Percentiles rank a stretch among this genome's conserved stretches.
These are phyloP conservation scores for Harpagus bidentatus DNA, from an alignment of 2,113 vertebrate genomes.

Conservation along the genomic window DNA sequence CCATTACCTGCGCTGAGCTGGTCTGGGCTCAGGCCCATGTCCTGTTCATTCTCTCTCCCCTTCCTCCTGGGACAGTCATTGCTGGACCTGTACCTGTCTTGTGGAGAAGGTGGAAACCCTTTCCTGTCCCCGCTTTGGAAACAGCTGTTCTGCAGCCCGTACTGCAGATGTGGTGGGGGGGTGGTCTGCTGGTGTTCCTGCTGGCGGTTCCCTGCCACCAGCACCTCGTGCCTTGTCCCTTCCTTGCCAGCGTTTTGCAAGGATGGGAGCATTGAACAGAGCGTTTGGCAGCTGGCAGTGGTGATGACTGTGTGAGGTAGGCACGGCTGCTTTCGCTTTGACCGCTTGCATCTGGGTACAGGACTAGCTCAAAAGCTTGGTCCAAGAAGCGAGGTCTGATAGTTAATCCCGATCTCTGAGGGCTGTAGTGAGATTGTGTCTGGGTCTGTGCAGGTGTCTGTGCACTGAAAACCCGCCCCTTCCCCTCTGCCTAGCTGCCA, in stretches of 20 bases:
- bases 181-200: background rate
- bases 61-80: background rate
- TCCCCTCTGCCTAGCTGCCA: background rate
- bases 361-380: background rate
- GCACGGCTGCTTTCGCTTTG: rapidly evolving
- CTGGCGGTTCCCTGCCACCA: background rate
- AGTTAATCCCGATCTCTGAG: background rate
- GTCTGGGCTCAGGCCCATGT: rapidly evolving
- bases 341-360: rapidly evolving
- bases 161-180: rapidly evolving
- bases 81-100: background rate
- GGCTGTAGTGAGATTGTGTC: background rate
- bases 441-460: background rate
- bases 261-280: background rate
- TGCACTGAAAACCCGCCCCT: background rate
- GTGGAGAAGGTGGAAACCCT: background rate
- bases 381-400: background rate
- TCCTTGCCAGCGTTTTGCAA: background rate
- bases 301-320: background rate
- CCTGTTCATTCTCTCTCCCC: background rate
- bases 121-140: background rate
- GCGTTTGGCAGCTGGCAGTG: background rate
- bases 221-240: background rate
- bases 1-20: background rate
- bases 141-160: background rate